phyloP scores from a whole-genome alignment of 2,113 vertebrate genomes.

The Tetrax tetrax region DNA sequence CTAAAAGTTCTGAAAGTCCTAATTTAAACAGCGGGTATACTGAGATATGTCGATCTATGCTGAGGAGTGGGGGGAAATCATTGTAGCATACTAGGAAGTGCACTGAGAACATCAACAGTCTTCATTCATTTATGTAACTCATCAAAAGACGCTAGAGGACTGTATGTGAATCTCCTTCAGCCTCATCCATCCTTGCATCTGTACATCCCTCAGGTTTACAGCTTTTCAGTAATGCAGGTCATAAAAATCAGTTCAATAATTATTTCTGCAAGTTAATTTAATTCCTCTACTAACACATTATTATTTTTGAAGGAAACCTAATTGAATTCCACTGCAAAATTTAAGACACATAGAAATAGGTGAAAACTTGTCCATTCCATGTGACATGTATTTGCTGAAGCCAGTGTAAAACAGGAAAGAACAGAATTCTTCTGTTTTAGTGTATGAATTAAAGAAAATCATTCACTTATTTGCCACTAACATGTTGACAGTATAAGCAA shows the following conservation, averaged over 20 bases:
- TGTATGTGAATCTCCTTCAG: not conserved
- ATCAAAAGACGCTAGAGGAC: not conserved
- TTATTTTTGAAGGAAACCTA: conserved; percentile 13
- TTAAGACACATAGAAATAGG: not conserved
- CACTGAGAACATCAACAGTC: not conserved
- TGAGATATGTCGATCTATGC: not conserved
- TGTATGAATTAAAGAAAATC: conserved; percentile 13
- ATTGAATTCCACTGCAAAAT: conserved; percentile 10
- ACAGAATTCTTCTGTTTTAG: not conserved
- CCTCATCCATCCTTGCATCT: not conserved
- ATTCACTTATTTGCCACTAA: conserved; percentile 42
- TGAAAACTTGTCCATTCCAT: not conserved
- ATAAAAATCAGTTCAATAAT: not conserved
- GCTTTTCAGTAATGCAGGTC: not conserved
- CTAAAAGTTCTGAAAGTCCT: not conserved
- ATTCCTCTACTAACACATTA: not conserved
- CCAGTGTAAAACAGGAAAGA: not conserved
- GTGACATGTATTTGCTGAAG: not conserved
- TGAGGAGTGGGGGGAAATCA: not conserved
- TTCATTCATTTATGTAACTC: not conserved
- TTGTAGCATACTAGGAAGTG: not conserved
- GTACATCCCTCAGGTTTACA: not conserved
- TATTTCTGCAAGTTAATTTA: not conserved
- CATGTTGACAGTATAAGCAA: not conserved
- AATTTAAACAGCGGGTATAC: not conserved